phyloP scores from a whole-genome alignment of 2,113 vertebrate species.

The Trinectes maculatus region DNA sequence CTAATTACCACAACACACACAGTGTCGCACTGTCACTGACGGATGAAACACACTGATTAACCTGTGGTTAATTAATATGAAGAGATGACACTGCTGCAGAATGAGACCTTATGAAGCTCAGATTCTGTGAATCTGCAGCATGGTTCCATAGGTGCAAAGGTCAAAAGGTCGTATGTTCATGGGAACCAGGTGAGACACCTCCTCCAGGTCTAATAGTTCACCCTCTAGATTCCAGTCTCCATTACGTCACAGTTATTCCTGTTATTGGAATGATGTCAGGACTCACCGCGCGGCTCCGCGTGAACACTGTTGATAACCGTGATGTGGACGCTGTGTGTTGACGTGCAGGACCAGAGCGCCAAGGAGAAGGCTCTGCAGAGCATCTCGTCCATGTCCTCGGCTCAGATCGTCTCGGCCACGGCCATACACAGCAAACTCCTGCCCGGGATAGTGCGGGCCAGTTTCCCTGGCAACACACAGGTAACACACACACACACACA shows the following conservation, averaged over 20 bases:
- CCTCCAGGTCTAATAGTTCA: too few relatives aligned
- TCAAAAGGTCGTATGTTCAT: too few relatives aligned
- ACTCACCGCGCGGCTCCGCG: neutral
- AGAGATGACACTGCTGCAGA: too few relatives aligned
- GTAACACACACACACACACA: conserved; percentile 77
- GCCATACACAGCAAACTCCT: conserved; percentile 99
- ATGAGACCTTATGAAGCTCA: too few relatives aligned
- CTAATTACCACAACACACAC: too few relatives aligned
- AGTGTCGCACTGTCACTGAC: too few relatives aligned
- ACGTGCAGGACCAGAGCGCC: conserved; percentile 93
- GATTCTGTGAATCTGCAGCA: too few relatives aligned
- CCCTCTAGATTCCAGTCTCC: too few relatives aligned
- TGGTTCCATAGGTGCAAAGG: too few relatives aligned
- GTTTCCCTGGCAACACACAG: conserved; percentile 92
- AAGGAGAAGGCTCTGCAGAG: conserved; percentile 99
- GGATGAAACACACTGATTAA: too few relatives aligned
- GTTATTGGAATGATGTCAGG: neutral
- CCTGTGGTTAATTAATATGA: too few relatives aligned
- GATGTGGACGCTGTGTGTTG: conserved; percentile 54
- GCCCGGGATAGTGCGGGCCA: conserved; percentile 92
- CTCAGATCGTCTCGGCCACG: conserved; percentile 98
- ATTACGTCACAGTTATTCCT: neutral
- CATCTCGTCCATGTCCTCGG: conserved; percentile 99
- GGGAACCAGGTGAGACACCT: too few relatives aligned
- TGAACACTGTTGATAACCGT: neutral